Base-by-base conservation (phyloP, 2,113 vertebrate species). In the Mesembrinibis cayennensis region DNA sequence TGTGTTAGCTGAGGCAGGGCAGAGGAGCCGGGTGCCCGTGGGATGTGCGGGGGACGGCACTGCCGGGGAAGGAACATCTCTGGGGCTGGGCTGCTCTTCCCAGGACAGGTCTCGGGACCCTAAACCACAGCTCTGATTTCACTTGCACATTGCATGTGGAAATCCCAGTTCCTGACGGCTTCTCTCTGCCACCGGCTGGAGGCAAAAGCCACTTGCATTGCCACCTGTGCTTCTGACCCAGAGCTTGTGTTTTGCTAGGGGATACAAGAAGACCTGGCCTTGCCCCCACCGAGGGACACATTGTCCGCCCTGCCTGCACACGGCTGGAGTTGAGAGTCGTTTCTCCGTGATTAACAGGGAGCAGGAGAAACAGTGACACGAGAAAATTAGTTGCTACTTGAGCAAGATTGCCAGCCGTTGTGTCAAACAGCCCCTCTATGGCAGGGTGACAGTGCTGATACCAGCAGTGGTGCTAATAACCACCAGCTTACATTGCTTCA, bases 101-200 rank as follows among this genome's bases (percentile, higher is more conserved):
- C 20, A 19, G 62, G 8, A 13, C 1, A 7, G 30, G 23, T 26
- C 11, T 58, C 7, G 5, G 36, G 45, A 55, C 53, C 50, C 23
- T 30, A 5, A 65, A 21, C 2, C 50, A 10, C 59, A 59, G 63
- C 22, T 70, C 55, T 47, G 69, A 9, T 16, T 65, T 45, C 59
- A 6, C 10, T 14, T 8, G 23, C 26, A 17, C 23, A 0, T 3
- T 7, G 4, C 36, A 14, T 0, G 0, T 45, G 45, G 50, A 78
- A 82, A 34, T 1, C 1, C 5, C 23, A 2, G 13, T 13, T 56
- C 26, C 59, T 0, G 0, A 18, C 1, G 1, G 25, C 10, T 44
- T 40, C 34, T 40, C 18, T 47, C 36, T 58, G 61, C 59, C 2
- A 0, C 18, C 6, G 30, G 42, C 29, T 18, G 34, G 29, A 71